Evolutionary conservation across 2,797 vertebrate species (phyloP), one percentile per base, ranked within the genome.

Genomic region (Adrianichthys oophorus): DNA sequence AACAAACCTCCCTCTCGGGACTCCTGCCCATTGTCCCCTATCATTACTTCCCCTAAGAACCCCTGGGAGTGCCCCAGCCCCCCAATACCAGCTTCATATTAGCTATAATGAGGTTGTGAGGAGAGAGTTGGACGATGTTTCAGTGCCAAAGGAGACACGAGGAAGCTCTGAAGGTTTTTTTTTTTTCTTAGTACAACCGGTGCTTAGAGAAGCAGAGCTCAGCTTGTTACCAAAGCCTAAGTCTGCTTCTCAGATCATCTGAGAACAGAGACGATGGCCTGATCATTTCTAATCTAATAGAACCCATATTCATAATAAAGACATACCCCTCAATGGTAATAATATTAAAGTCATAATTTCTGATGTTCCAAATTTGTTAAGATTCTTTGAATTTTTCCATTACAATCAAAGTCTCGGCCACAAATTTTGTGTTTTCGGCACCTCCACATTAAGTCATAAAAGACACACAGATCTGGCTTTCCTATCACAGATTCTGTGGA

Each of bases 41-140:
- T 87, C 84, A 88, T 89, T 86, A 86, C 77, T 88, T 37, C 83
- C 87, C 76, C 62, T 0, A 80, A 76, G 85, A 82, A 69, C 73
- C 72, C 48, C 70, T 57, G 72, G 69, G 56, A 40, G 71, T 40
- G 4, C 60, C 64, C 23, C 72, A 52, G 76, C 73, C 61, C 72
- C 75, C 58, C 62, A 70, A 75, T 62, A 70, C 67, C 83, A 74
- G 68, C 70, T 64, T 58, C 21, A 0, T 63, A 86, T 83, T 85
- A 80, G 58, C 74, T 15, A 49, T 89, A 88, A 90, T 82, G 85
- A 89, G 84, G 84, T 15, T 13, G 74, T 1, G 56, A 72, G 41
- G 50, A 64, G 72, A 63, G 72, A 68, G 58, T 17, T 29, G 0
- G 41, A 58, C 52, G 56, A 40, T 67, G 82, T 81, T 80, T 82